Evolutionary conservation across 2,888 invertebrate genomes (phyloP), one percentile per base, ranked within the genome.

Genomic region (Hirtodrosophila duncani): DNA sequence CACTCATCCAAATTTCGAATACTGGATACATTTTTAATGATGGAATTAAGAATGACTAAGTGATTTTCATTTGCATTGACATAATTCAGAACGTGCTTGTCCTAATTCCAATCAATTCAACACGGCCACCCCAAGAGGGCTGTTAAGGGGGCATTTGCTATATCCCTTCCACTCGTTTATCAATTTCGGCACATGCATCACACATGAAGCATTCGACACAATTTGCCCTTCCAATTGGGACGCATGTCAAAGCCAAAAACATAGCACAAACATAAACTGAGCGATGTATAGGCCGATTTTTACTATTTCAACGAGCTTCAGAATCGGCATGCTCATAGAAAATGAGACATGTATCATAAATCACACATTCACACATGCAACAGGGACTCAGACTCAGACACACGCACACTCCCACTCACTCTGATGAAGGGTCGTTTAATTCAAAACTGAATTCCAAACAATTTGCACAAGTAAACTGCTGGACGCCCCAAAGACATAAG

Each of bases 361-460:
- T 10, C 23, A 27, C 33, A 31, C 23, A 31, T 8, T 5, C 10
- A 31, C 11, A 21, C 8, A 42, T n/a, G n/a, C n/a, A n/a, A 27
- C 11, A 2, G 10, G 18, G 14, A 23, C 20, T 37, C 11, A 29
- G 16, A 39, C 17, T 34, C 16, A 23, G 17, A 44, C 26, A 21
- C 16, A 21, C 21, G 10, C 21, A 20, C 36, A 21, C 26, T 16
- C 11, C 29, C n/a, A 14, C 16, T 20, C n/a, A 26, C 21, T 21
- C 7, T 6, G 34, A 9, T 17, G 33, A 18, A 11, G 31, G 44
- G 18, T 30, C 43, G 56, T 51, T 70, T 67, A 65, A 77, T 79
- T 71, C 68, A 68, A 81, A 81, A 67, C 63, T 66, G 82, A 81
- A 77, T 71, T 77, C 62, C 81, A 79, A 78, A 78, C 75, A 68